Base-by-base conservation (phyloP, 2,113 vertebrate genomes). In the Craseonycteris thonglongyai region DNA sequence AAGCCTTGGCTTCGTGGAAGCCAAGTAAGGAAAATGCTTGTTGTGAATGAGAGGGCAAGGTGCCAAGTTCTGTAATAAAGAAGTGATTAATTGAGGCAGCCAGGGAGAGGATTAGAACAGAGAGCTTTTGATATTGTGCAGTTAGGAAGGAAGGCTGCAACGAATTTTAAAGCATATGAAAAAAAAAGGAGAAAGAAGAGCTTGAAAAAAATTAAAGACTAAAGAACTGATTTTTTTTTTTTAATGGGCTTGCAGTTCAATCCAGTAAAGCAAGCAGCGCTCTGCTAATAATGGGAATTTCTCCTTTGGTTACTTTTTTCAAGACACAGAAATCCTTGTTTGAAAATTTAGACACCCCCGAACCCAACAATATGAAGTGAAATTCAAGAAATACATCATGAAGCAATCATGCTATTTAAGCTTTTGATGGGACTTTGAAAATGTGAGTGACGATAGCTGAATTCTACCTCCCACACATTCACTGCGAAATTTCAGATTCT, bases 51-150 rank as follows among this genome's bases (percentile, higher is more conserved):
- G 94, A 97, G 93, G 66, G 38, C 91, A 95, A 69, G 54, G 51
- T 33, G 97, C 91, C 90, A 97, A 91, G 79, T 88, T 96, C 76
- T 95, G 42, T 93, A 97, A 96, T 96, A 93, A 96, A 97, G 80
- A 95, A 97, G 90, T 92, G 93, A 97, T 95, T 26, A 97, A 97
- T 0, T 88, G 93, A 96, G 90, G 91, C 54, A 93, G 95, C 69
- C 78, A 45, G 13, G 93, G 93, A 97, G 96, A 97, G 78, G 49
- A 92, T 95, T 96, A 96, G 91, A 95, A 97, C 47, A 93, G 92
- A 96, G 84, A 75, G 92, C 47, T 65, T 97, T 96, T 96, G 97
- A 97, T 78, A 93, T n/a, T 79, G 96, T 88, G 66, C 84, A 58
- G 49, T 38, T 95, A 49, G 90, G 85, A 95, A 92, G 92, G 86